phyloP scores from a whole-genome alignment of 1,140 invertebrate genomes.

The Galendromus occidentalis region DNA sequence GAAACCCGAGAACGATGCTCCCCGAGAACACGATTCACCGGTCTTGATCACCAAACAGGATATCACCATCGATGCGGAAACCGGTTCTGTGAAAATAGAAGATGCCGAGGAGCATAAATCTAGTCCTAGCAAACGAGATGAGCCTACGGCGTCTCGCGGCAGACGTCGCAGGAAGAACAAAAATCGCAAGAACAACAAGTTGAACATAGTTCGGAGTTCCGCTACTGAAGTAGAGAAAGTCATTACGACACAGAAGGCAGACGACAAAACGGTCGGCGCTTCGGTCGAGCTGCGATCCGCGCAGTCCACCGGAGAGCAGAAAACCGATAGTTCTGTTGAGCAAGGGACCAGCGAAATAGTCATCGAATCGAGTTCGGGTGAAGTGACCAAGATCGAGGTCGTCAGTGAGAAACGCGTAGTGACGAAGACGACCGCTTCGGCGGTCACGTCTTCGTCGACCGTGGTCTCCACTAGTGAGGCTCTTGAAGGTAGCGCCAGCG shows the following conservation, averaged over 20 bases:
- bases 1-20: too few species aligned
- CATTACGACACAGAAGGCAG: background rate
- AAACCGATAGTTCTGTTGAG: background rate
- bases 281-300: background rate
- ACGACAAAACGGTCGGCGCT: background rate
- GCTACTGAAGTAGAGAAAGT: background rate
- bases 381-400: background rate
- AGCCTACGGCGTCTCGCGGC: background rate
- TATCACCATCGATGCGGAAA: constrained; percentile 7
- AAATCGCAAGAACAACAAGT: constrained; percentile 6
- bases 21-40: background rate
- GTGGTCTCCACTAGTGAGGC: background rate
- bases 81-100: constrained; percentile 4
- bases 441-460: background rate
- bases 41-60: constrained; percentile 6
- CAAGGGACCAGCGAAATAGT: background rate
- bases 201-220: background rate
- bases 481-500: too few species aligned
- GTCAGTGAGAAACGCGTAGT: constrained; percentile 6
- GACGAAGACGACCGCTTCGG: background rate
- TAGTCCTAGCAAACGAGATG: background rate
- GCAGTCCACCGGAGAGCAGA: background rate
- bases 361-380: background rate
- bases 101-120: background rate
- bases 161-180: background rate